Percentiles rank a stretch among this genome's conserved stretches.
phyloP scores from a whole-genome alignment of 2,113 vertebrate genomes.

The Dunckerocampus dactyliophorus region DNA sequence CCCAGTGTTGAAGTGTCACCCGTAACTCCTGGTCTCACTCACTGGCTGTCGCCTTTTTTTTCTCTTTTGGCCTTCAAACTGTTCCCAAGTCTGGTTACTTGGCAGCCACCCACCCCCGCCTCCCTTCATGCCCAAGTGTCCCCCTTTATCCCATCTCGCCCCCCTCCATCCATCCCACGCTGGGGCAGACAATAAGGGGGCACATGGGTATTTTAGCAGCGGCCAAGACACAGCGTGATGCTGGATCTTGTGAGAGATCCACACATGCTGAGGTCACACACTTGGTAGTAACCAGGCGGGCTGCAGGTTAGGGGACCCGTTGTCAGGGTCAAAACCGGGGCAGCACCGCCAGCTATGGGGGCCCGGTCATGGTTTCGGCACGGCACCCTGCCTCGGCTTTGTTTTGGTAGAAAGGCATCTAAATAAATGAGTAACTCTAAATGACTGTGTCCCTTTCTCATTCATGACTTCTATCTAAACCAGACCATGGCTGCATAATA shows the following conservation, averaged over 20 bases:
- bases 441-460: slow-evolving; percentile 72
- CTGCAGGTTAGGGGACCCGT: slow-evolving; percentile 58
- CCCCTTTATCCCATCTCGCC: slow-evolving; percentile 11
- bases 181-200: slow-evolving; percentile 63
- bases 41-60: slow-evolving; percentile 15
- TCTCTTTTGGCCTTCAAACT: slow-evolving; percentile 21
- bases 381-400: slow-evolving; percentile 67
- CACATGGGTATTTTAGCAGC: slow-evolving; percentile 60
- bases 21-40: slow-evolving; percentile 1
- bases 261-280: slow-evolving; percentile 73
- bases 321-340: slow-evolving; percentile 72
- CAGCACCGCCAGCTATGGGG: slow-evolving; percentile 52
- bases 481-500: slow-evolving; percentile 62
- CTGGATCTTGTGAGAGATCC: slow-evolving; percentile 61
- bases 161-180: slow-evolving; percentile 46
- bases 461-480: slow-evolving; percentile 71
- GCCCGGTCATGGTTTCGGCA: slow-evolving; percentile 42
- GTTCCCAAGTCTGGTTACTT: slow-evolving; percentile 50
- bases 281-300: slow-evolving; percentile 59
- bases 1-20: too few species aligned
- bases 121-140: slow-evolving; percentile 16
- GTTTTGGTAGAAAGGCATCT: slow-evolving; percentile 62
- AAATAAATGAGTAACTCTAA: slow-evolving; percentile 77
- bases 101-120: slow-evolving; percentile 47
- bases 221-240: slow-evolving; percentile 63